Evolutionary conservation across 2,797 vertebrate species (phyloP), one percentile per base, ranked within the genome.

Genomic region (Amazonetta brasiliensis): DNA sequence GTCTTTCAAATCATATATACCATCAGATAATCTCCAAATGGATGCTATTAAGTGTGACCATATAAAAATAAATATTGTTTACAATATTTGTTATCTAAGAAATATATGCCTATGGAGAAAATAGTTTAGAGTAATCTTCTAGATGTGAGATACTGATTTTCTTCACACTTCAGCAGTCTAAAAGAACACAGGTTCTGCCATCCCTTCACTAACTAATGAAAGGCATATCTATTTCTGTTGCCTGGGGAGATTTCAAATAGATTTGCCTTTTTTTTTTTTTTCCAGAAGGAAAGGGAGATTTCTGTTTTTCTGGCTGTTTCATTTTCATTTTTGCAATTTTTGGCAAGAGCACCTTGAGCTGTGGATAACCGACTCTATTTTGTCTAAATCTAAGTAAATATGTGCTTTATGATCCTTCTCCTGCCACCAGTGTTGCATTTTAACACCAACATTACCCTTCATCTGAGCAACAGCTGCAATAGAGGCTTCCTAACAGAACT

Each of bases 281-380:
- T 74, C 39, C 48, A 30, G 74, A 55, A 77, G 64, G 15, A 92
- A 66, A 50, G 66, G 25, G 69, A 31, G 39, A 81, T 84, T 84
- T 88, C 63, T 90, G 37, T 33, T 90, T 60, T 56, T 31, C 73
- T 56, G 59, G 35, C 55, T 73, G 60, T 66, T 85, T 59, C 17
- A 63, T 83, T 92, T 68, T 35, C 39, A 56, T 68, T 69, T 69
- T 66, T 85, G 60, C 48, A 35, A 26, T 58, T 89, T 87, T 71
- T 93, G 79, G 69, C 83, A 92, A 72, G 72, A 90, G 72, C 86
- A 88, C 52, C 64, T 73, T 48, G 81, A 91, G 52, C 43, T 22
- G 44, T 28, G 78, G 56, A 25, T 67, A 71, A 80, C 41, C 39
- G 54, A 20, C 62, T 80, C 54, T 9, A 7, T 35, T 63, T 79